Conservation (phyloP, 2,797 vertebrate genomes). For the Syngnathus acus region DNA sequence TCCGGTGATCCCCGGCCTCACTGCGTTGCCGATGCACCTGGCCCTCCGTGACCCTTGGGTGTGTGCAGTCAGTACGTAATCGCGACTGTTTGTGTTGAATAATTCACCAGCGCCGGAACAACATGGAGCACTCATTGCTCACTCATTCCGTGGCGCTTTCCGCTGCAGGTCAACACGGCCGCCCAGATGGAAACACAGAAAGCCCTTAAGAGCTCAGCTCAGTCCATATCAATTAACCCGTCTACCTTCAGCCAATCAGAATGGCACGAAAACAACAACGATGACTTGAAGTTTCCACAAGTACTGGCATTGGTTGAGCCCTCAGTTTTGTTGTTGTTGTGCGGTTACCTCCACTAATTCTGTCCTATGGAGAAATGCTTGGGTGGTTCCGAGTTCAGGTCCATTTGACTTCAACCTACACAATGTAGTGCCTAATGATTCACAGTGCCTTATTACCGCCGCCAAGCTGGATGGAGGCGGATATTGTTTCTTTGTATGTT, state of each 20-base stretch:
- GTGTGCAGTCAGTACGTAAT: constrained; percentile 50
- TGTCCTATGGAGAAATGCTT: too few species aligned
- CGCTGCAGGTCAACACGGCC: constrained; percentile 25
- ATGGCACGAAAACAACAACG: background rate
- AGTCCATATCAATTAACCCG: constrained; percentile 5
- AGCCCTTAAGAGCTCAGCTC: constrained; percentile 30
- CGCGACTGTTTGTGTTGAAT: constrained; percentile 59
- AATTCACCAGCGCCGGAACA: constrained; percentile 58
- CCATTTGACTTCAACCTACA: too few species aligned
- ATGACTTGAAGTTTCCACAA: constrained; percentile 3
- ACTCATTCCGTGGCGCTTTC: constrained; percentile 34
- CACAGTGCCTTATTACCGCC: too few species aligned
- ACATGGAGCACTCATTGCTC: constrained; percentile 41
- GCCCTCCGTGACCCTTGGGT: constrained; percentile 21
- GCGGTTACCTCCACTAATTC: too few species aligned
- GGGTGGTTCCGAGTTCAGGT: too few species aligned
- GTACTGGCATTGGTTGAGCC: background rate
- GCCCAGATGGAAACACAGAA: constrained; percentile 33
- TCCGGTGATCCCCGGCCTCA: constrained; percentile 25
- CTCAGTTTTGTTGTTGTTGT: too few species aligned
- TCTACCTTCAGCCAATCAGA: constrained; percentile 24
- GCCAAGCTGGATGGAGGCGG: too few species aligned
- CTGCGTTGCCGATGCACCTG: background rate
- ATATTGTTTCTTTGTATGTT: too few species aligned
- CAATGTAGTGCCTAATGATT: too few species aligned